Percentiles rank a stretch among this genome's conserved stretches.
Evolutionary conservation across 2,888 invertebrate genomes (phyloP).

Genomic region (Erannis defoliaria): DNA sequence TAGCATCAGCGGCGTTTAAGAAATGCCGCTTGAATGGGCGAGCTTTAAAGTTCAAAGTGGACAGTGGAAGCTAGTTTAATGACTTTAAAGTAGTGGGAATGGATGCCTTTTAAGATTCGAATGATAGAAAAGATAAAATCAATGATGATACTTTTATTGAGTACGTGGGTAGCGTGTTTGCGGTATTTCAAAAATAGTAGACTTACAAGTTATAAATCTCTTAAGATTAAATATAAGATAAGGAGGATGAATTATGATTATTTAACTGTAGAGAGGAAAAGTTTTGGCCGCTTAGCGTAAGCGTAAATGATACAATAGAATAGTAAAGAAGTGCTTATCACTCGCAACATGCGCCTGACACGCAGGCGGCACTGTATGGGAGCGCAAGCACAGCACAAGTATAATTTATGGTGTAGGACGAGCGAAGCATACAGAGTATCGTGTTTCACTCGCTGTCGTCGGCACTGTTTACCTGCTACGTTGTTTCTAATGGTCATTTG

Average conservation of each 20-base stretch:
- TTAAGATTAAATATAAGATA: constrained; percentile 3
- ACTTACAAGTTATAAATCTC: not conserved
- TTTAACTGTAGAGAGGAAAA: not conserved
- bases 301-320: not conserved
- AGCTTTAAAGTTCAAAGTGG: constrained; percentile 22
- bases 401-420: constrained; percentile 64
- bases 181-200: constrained; percentile 9
- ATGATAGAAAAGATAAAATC: constrained; percentile 14
- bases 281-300: not conserved
- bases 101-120: constrained; percentile 4
- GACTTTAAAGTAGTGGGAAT: constrained; percentile 9
- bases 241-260: not conserved
- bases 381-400: constrained; percentile 46
- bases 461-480: constrained; percentile 57
- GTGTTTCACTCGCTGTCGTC: constrained; percentile 61
- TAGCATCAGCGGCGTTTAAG: constrained; percentile 53
- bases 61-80: constrained; percentile 12
- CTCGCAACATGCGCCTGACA: constrained; percentile 46
- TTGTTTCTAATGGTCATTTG: constrained; percentile 51
- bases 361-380: constrained; percentile 46
- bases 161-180: constrained; percentile 49
- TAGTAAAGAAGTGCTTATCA: constrained; percentile 31
- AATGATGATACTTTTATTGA: constrained; percentile 15
- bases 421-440: constrained; percentile 59
- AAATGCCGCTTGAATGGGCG: constrained; percentile 15